Percentiles rank a stretch among this genome's conserved stretches.
phyloP scores from a whole-genome alignment of 1,140 invertebrate species.

The Tetraneura akinire region DNA sequence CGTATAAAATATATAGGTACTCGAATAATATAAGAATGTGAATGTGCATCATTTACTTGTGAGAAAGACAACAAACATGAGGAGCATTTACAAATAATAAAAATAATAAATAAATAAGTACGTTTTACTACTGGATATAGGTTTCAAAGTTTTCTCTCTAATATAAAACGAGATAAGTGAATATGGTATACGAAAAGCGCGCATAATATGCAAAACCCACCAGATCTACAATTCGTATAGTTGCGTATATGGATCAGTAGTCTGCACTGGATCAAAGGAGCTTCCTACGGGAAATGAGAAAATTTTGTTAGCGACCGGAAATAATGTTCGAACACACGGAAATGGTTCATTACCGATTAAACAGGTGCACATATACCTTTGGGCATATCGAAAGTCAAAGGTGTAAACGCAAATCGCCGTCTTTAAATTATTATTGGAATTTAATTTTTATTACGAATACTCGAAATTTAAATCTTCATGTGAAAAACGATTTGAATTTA shows the following conservation, averaged over 20 bases:
- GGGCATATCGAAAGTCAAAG: slow-evolving; percentile 15
- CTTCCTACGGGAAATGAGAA: slow-evolving; percentile 42
- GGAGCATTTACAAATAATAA: too few relatives aligned
- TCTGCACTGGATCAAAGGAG: slow-evolving; percentile 6
- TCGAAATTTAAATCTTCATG: too few relatives aligned
- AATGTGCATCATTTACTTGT: too few relatives aligned
- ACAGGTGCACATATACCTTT: slow-evolving; percentile 17
- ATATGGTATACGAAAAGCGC: neutral
- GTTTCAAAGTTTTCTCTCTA: neutral
- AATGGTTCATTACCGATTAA: slow-evolving; percentile 37
- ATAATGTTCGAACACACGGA: slow-evolving; percentile 41
- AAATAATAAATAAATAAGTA: too few relatives aligned
- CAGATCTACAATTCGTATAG: neutral
- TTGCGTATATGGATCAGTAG: neutral
- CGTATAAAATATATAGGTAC: too few relatives aligned
- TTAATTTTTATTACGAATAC: too few relatives aligned
- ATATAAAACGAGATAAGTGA: neutral
- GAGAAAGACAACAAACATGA: neutral
- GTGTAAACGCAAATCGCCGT: slow-evolving; percentile 7
- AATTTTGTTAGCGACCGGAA: slow-evolving; percentile 43
- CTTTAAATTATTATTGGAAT: neutral
- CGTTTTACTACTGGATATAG: too few relatives aligned
- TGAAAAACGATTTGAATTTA: too few relatives aligned
- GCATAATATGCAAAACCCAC: slow-evolving; percentile 17
- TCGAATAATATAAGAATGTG: too few relatives aligned